Percentiles rank a stretch among this genome's conserved stretches.
Conservation (phyloP, 1,140 invertebrate genomes). For the Chlorops oryzae region DNA sequence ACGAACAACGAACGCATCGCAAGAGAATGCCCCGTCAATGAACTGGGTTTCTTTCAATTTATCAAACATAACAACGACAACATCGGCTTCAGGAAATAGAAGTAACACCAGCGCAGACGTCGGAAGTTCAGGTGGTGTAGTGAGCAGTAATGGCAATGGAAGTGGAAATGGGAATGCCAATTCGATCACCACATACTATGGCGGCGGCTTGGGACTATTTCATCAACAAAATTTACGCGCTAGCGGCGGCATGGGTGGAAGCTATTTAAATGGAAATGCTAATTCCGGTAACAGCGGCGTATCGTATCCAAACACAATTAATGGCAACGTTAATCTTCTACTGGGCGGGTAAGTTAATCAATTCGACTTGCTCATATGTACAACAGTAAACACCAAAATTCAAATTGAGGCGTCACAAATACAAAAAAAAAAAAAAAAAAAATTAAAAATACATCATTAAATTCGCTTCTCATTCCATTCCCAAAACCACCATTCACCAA, state of each 20-base stretch:
- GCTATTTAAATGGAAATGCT: conserved; percentile 24
- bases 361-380: no score
- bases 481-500: no score
- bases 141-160: conserved; percentile 9
- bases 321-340: conserved; percentile 58
- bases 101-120: neutral
- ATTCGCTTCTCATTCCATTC: no score
- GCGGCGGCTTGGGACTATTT: conserved; percentile 42
- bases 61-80: no score
- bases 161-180: conserved; percentile 9
- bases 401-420: no score
- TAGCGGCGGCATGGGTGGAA: conserved; percentile 18
- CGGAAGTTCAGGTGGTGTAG: neutral
- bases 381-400: no score
- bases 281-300: conserved; percentile 21
- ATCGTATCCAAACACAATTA: conserved; percentile 47
- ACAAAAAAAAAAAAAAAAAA: conserved; percentile 1
- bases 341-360: conserved; percentile 54
- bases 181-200: conserved; percentile 27
- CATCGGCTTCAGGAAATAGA: no score
- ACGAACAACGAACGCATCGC: neutral
- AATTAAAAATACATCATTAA: neutral
- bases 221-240: conserved; percentile 33
- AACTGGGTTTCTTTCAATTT: no score
- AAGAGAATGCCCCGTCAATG: neutral